A percentile compares a stretch with the other conserved stretches of the same genome.
Evolutionary conservation across 2,797 vertebrate genomes (phyloP).

Genomic region (Halcyon smyrnensis): DNA sequence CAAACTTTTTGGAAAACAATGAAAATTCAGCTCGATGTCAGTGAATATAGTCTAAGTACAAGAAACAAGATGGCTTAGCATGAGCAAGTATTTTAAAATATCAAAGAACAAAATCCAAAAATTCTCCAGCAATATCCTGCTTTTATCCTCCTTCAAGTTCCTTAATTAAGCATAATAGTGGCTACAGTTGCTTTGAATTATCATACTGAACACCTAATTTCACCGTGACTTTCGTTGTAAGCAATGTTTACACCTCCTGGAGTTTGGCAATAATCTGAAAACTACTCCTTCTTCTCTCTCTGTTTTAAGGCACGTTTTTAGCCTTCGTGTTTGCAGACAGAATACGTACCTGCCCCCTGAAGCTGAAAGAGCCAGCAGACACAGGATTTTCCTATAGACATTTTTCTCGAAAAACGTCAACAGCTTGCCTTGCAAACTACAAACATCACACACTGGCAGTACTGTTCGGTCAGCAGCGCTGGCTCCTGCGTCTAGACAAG

Average conservation of each 20-base stretch:
- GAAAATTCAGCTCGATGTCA: neutral
- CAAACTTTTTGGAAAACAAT: neutral
- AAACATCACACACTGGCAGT: fast-evolving
- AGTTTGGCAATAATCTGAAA: neutral
- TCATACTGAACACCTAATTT: neutral
- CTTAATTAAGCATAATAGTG: neutral
- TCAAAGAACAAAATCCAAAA: neutral
- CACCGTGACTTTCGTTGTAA: neutral
- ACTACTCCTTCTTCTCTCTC: neutral
- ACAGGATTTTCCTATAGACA: neutral
- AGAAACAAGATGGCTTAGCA: neutral
- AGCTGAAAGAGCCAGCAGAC: neutral
- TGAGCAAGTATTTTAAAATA: neutral
- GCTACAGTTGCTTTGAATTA: neutral
- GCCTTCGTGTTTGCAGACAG: neutral
- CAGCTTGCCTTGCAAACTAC: neutral
- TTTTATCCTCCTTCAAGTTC: neutral
- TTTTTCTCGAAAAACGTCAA: neutral
- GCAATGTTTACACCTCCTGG: neutral
- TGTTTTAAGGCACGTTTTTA: neutral
- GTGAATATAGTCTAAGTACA: neutral
- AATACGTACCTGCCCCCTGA: neutral
- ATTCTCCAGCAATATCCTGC: neutral
- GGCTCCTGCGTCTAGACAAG: neutral
- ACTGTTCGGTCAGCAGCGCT: neutral